Base-by-base conservation (phyloP, 2,888 invertebrate species). In the Heteromyza rotundicornis region DNA sequence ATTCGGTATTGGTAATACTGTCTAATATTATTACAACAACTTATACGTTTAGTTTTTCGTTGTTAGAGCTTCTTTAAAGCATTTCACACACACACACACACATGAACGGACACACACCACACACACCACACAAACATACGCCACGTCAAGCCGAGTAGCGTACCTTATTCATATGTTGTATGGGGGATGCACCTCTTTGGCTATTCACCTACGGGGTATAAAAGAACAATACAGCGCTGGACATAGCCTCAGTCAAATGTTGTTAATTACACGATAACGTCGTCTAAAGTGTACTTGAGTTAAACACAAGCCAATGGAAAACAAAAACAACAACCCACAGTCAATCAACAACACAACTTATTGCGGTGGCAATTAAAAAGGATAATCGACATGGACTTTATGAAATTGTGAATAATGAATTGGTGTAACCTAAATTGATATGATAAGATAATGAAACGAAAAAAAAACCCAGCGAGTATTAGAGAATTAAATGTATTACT, bases 161-260 rank as follows among this genome's bases (percentile, higher is more conserved):
- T 24, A 50, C 20, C 22, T 22, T 10, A 12, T 16, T n/a, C n/a
- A 22, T 16, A 50, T 22, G 16, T 24, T 24, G 2, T 23, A 51
- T n/a, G 27, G 19, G 8, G 27, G 35, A 53, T 24, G 53, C 53
- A 20, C 16, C 53, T 52, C 24, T 52, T n/a, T 24, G 27, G 52
- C 52, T 35, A 32, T 35, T 53, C 35, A n/a, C 17, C 8, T 24
- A 20, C 35, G 52, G 56, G 55, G 73, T 77, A 77, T 77, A 77
- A 77, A 77, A 77, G 77, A 67, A 56, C 66, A 64, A 32, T 62
- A 64, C 44, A 60, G 54, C 63, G 55, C 59, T 50, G 68, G 68
- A 68, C 70, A 68, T 66, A 72, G 75, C 70, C 74, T 78, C 76
- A 77, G 77, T 76, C 68, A 70, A 74, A 66, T 59, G 64, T 66